Base-by-base conservation (phyloP, 1,140 invertebrate species). In the Drosophila varians region DNA sequence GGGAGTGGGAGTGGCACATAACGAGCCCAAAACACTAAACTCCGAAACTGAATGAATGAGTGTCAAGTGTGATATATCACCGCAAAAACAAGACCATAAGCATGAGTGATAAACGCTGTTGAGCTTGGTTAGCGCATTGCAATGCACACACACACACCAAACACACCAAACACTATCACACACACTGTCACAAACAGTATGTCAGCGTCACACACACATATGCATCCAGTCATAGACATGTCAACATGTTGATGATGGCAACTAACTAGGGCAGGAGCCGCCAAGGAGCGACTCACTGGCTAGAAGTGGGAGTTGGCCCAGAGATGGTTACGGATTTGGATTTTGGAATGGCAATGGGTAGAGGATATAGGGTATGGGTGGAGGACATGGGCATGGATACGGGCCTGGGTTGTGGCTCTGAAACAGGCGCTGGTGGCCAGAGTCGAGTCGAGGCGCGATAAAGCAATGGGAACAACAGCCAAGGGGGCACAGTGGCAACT, bases 11-110 rank as follows among this genome's bases (percentile, higher is more conserved):
- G 36, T 57, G 42, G 60, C 18, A 49, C 49, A 45, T 71, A 72
- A 84, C 80, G 72, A 84, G 75, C 60, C 74, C 74, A 83, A 74
- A 66, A 82, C 79, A 78, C 78, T 77, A 83, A 83, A 83, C 74
- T 83, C 76, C 62, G 79, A 83, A 87, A 80, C 82, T 88, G 83
- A 87, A 88, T 90, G 87, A 90, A 90, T 90, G 87, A 90, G 82
- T 90, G 87, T 90, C 87, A 90, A 90, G 87, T 90, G 87, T 90
- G 87, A 90, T 90, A 89, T 89, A 89, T 89, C 86, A 89, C 87
- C 86, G 77, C 80, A 89, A 82, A 88, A 89, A 89, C 80, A 86
- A 77, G 80, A 89, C 80, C 87, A 89, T 90, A 87, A 89, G 82
- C 77, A 87, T 77, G 77, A 87, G 82, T 87, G 82, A 87, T 87